Base-by-base conservation (phyloP, 1,140 invertebrate species). In the Drosophila tani region DNA sequence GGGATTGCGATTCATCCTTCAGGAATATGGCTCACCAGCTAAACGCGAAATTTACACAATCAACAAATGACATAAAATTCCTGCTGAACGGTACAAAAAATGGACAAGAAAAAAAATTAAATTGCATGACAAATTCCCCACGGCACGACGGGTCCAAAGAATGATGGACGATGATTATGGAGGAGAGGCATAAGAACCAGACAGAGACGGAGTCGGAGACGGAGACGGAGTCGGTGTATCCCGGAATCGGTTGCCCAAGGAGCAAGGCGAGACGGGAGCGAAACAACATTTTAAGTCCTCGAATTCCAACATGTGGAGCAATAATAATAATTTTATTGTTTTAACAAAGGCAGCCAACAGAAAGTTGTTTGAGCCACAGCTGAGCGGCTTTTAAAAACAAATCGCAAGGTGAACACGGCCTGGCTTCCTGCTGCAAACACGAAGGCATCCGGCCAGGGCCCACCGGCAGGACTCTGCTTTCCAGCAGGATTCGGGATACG, bases 261-360 rank as follows among this genome's bases (percentile, higher is more conserved):
- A 43, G n/a, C 11, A 11, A 17, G 21, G 1, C 21, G 21, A 24
- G 29, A 46, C 17, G 17, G 24, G 21, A 55, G 75, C 47, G 71
- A 73, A 82, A 63, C 58, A 90, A 90, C 85, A 88, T 81, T 85
- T 88, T 85, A 90, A 88, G 85, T 90, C 85, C 81, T 90, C 81
- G 81, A 88, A 88, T 88, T 90, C 85, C 85, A 90, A 88, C 85
- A 90, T 90, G 85, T 90, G 85, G 71, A 90, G 85, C 85, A 90
- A 90, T 90, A 90, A 90, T 90, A 90, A 90, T 90, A 90, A 90
- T 90, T 90, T 90, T 90, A 90, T 90, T 90, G 85, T 90, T 90
- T 90, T 90, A 90, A 90, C 85, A 90, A 84, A 90, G 85, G 85
- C 88, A 90, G 81, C 81, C 82, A 84, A 88, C 85, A 79, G 81